Conservation (phyloP, 2,797 vertebrate species). For the Rhodeus uyekii region DNA sequence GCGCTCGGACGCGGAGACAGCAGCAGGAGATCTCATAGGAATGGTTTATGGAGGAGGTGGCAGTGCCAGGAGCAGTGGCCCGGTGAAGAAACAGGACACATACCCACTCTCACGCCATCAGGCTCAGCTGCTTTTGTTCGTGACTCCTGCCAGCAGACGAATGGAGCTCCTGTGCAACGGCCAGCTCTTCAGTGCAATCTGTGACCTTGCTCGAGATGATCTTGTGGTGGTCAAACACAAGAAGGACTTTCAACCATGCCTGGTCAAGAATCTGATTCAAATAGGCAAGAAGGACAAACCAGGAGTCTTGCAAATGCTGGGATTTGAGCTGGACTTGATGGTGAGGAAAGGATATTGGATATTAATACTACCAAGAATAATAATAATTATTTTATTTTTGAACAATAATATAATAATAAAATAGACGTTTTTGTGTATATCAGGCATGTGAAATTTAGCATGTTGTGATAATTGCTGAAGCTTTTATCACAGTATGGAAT, state of each 20-base stretch:
- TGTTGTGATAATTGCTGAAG: no score
- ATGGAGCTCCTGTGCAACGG: conserved; percentile 76
- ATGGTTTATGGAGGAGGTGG: conserved; percentile 61
- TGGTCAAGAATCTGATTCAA: conserved; percentile 78
- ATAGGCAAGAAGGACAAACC: conserved; percentile 71
- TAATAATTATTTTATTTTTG: no score
- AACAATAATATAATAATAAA: no score
- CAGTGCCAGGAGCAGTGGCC: conserved; percentile 64
- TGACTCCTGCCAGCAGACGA: conserved; percentile 64
- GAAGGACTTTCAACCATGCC: conserved; percentile 68
- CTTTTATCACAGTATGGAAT: no score
- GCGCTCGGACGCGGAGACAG: conserved; percentile 63
- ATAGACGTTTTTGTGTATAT: no score
- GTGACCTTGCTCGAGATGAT: conserved; percentile 73
- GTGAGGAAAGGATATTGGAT: conserved; percentile 63
- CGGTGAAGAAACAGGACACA: conserved; percentile 68
- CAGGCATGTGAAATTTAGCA: no score
- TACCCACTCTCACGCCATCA: conserved; percentile 75
- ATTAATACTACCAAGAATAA: no score
- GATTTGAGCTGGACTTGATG: conserved; percentile 79
- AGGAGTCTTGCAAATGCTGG: conserved; percentile 74
- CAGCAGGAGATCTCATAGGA: conserved; percentile 66
- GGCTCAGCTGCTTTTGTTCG: conserved; percentile 77
- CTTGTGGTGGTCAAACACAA: conserved; percentile 75
- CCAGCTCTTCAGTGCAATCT: conserved; percentile 78